Evolutionary conservation across 2,113 vertebrate genomes (phyloP).

Genomic region (Antigone vipio): DNA sequence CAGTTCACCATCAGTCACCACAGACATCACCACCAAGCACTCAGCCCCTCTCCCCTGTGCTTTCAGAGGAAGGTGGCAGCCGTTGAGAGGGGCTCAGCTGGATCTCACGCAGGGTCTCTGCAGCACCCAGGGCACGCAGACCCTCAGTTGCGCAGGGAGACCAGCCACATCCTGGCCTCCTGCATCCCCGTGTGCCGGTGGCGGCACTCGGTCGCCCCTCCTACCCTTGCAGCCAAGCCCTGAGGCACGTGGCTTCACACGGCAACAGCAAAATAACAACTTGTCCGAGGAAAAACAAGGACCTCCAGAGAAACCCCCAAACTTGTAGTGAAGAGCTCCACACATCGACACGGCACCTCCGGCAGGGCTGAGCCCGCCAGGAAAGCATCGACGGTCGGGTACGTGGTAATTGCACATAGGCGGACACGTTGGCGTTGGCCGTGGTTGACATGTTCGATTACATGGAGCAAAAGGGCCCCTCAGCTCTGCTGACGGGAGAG

Average conservation of each 20-base stretch:
- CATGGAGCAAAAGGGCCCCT: fast-evolving
- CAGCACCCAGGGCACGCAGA: background rate
- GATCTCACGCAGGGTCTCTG: no score
- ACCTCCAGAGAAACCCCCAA: background rate
- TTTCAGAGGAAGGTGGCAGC: background rate
- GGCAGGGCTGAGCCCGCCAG: fast-evolving
- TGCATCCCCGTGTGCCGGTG: fast-evolving
- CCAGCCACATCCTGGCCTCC: fast-evolving
- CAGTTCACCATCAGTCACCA: background rate
- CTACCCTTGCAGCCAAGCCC: background rate
- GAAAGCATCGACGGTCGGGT: fast-evolving
- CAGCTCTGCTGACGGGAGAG: background rate
- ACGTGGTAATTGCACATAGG: fast-evolving
- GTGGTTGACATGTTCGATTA: fast-evolving
- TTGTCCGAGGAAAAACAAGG: fast-evolving
- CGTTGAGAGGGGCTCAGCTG: background rate
- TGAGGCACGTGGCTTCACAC: background rate
- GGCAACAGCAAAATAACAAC: background rate
- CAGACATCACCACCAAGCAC: background rate
- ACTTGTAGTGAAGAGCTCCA: fast-evolving
- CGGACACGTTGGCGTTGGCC: background rate
- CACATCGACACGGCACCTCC: fast-evolving
- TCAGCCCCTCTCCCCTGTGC: background rate
- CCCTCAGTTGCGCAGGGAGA: background rate
- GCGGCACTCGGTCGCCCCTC: background rate